phyloP scores from a whole-genome alignment of 2,888 invertebrate genomes.

The Scaptomyza flava region DNA sequence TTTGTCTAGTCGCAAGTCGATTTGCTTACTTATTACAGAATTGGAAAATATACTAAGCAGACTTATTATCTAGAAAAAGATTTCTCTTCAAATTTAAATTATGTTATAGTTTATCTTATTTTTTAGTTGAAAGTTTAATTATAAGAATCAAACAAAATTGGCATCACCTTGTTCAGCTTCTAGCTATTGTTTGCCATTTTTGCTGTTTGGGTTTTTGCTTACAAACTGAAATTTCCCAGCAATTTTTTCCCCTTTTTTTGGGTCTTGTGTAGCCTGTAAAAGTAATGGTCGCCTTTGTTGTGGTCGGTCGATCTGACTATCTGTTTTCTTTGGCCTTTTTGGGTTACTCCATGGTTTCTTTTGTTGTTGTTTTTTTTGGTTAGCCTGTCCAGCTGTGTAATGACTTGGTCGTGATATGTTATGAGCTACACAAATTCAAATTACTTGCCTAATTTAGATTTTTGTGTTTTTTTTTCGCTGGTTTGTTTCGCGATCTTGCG shows the following conservation, averaged over 20 bases:
- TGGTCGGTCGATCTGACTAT: conserved; percentile 6
- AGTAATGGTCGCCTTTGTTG: conserved; percentile 28
- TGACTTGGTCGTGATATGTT: conserved; percentile 76
- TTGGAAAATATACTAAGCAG: no score
- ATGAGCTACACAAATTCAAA: conserved; percentile 68
- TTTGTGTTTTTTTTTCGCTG: conserved; percentile 6
- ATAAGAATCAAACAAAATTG: not conserved
- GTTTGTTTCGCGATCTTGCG: conserved; percentile 10
- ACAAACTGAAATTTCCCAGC: conserved; percentile 32
- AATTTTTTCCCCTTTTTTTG: conserved; percentile 10
- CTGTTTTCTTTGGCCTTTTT: conserved; percentile 50
- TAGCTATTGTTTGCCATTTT: conserved; percentile 33
- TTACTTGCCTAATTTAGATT: conserved; percentile 51
- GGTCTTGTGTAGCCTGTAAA: conserved; percentile 37
- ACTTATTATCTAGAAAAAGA: no score
- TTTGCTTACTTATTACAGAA: not conserved
- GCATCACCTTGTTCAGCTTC: conserved; percentile 6
- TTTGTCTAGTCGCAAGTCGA: not conserved
- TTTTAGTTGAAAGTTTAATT: no score
- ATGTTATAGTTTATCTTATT: no score
- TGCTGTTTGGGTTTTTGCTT: conserved; percentile 8
- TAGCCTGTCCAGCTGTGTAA: conserved; percentile 56
- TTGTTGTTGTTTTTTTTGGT: not conserved
- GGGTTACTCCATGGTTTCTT: conserved; percentile 55
- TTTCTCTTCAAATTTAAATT: no score